phyloP scores from a whole-genome alignment of 2,113 vertebrate species.

The Pterocles gutturalis region DNA sequence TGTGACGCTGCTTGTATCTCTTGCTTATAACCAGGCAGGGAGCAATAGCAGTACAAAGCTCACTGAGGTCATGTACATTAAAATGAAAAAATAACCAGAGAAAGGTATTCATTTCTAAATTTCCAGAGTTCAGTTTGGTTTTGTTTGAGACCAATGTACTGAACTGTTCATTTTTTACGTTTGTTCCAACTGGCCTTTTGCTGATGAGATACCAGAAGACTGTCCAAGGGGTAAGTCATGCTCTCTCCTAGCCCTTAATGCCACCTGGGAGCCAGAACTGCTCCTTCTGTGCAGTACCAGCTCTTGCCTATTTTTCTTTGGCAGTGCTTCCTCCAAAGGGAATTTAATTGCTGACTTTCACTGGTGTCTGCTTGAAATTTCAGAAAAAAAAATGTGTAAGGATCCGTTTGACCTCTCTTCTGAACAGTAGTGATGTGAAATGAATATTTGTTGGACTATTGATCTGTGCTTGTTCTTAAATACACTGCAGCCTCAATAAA shows the following conservation, averaged over 20 bases:
- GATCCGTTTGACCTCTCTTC: slow-evolving; percentile 35
- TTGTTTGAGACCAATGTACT: neutral
- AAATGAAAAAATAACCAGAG: neutral
- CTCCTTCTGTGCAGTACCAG: neutral
- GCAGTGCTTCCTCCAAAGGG: neutral
- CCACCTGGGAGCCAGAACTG: neutral
- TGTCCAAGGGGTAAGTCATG: neutral
- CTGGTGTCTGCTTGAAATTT: slow-evolving; percentile 22
- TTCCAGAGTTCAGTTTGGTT: neutral
- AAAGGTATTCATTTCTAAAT: neutral
- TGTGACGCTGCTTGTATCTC: neutral
- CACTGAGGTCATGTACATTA: neutral
- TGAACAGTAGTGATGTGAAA: slow-evolving; percentile 44
- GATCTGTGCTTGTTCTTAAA: slow-evolving; percentile 64
- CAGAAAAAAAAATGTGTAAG: neutral
- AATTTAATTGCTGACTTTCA: slow-evolving; percentile 8
- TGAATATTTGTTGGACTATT: slow-evolving; percentile 57
- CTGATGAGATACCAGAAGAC: neutral
- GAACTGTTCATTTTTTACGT: neutral
- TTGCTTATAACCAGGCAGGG: neutral
- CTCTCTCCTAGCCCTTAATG: neutral
- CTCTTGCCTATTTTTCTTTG: neutral
- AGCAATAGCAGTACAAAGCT: neutral
- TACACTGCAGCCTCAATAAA: slow-evolving; percentile 52
- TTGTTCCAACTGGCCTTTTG: neutral